Conservation (phyloP, 37 sponge, comb jelly and placozoan species). For the Geodia barretti region DNA sequence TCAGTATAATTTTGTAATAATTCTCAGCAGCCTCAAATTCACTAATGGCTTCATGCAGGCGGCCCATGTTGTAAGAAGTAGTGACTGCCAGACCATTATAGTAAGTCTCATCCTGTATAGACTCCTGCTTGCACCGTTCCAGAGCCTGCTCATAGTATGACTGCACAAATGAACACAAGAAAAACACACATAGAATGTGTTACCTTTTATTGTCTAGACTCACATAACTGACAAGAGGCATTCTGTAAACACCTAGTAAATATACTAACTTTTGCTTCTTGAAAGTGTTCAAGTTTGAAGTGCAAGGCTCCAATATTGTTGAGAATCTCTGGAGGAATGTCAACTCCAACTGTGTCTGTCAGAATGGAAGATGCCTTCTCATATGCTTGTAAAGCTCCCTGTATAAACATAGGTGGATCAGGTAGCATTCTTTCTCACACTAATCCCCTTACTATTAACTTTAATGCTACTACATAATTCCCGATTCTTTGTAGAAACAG, state of each 20-base stretch:
- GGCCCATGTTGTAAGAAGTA: constrained; percentile 90
- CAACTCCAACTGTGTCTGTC: constrained; percentile 76
- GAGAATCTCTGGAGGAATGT: constrained; percentile 94
- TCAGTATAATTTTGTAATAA: constrained; percentile 79
- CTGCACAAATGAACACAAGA: constrained; percentile 14
- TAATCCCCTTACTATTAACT: too few relatives aligned
- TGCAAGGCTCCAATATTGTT: constrained; percentile 91
- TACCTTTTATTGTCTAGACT: neutral
- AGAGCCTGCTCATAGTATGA: constrained; percentile 82
- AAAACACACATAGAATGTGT: neutral
- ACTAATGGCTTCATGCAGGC: constrained; percentile 82
- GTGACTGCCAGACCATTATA: constrained; percentile 80
- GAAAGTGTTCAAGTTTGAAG: constrained; percentile 66
- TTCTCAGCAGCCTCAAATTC: constrained; percentile 80
- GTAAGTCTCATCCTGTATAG: constrained; percentile 82
- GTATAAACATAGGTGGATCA: too few relatives aligned
- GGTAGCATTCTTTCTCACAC: too few relatives aligned
- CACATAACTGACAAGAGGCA: neutral
- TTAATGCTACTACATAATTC: too few relatives aligned
- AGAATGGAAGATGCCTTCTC: constrained; percentile 81
- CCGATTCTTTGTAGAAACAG: too few relatives aligned
- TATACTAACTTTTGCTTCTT: constrained; percentile 55
- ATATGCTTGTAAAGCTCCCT: constrained; percentile 86
- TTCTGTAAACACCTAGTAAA: too few relatives aligned
- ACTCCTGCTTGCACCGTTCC: constrained; percentile 78